phyloP scores from a whole-genome alignment of 2,113 vertebrate genomes.

The Rallus limicola region DNA sequence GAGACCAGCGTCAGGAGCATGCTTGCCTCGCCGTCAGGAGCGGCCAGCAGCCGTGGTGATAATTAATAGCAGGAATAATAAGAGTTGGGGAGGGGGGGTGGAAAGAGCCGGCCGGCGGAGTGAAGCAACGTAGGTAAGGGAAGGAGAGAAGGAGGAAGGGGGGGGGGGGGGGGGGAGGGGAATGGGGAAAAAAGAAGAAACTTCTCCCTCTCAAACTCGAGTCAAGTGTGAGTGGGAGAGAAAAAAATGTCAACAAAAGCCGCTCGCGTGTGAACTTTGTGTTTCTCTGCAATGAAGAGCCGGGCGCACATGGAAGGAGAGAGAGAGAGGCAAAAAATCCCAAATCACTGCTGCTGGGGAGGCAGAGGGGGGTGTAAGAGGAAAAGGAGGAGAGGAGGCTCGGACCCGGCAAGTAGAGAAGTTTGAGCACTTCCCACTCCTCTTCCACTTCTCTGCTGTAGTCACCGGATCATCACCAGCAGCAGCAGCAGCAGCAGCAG shows the following conservation, averaged over 20 bases:
- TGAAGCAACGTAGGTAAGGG: not conserved
- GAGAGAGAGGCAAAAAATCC: not conserved
- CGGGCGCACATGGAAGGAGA: slow-evolving; percentile 55
- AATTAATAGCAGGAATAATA: not conserved
- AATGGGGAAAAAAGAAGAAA: not conserved
- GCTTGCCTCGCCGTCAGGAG: slow-evolving; percentile 28
- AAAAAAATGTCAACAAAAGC: slow-evolving; percentile 60
- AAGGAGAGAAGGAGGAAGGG: not conserved
- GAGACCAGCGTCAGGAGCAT: slow-evolving; percentile 70
- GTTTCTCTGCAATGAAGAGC: slow-evolving; percentile 63
- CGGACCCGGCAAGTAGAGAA: slow-evolving; percentile 52
- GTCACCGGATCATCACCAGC: not conserved
- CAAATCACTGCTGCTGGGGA: not conserved
- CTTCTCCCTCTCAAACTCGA: not conserved
- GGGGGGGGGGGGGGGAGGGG: rapidly evolving
- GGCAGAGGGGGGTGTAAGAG: not conserved
- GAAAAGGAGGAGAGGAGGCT: slow-evolving; percentile 26
- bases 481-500: not conserved
- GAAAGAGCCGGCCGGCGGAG: not conserved
- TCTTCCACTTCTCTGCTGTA: slow-evolving; percentile 19
- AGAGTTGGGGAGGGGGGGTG: slow-evolving; percentile 7
- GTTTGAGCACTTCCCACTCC: slow-evolving; percentile 61
- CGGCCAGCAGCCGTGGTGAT: not conserved
- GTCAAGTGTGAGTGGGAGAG: slow-evolving; percentile 56
- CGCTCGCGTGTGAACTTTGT: slow-evolving; percentile 73